Evolutionary conservation across 2,797 vertebrate genomes (phyloP).

Genomic region (Phyllotis vaccarum): DNA sequence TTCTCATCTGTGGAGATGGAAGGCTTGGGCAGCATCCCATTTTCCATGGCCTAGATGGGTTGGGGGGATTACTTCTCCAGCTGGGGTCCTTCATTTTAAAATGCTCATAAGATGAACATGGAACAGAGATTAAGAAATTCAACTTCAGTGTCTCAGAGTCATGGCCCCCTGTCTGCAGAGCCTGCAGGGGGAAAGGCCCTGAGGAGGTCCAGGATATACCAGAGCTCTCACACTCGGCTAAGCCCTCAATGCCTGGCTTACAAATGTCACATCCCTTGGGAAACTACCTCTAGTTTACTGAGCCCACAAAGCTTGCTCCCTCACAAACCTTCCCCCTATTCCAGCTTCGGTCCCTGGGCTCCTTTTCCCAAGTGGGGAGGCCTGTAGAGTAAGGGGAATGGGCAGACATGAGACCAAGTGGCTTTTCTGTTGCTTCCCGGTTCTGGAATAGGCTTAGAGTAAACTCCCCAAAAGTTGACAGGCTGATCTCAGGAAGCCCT

Average conservation of each 20-base stretch:
- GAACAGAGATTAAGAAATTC: neutral
- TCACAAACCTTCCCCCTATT: neutral
- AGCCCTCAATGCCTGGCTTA: neutral
- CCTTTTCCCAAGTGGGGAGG: neutral
- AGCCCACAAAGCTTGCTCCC: neutral
- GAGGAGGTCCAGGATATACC: neutral
- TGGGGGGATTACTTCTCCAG: conserved; percentile 45
- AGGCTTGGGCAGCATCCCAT: neutral
- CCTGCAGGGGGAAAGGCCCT: neutral
- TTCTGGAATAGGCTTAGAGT: neutral
- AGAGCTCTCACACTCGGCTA: neutral
- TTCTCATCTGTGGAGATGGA: neutral
- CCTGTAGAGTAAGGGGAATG: neutral
- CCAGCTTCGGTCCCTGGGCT: no score
- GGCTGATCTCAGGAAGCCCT: neutral
- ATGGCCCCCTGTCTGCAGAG: neutral
- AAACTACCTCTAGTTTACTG: neutral
- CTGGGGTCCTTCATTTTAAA: conserved; percentile 54
- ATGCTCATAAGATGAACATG: neutral
- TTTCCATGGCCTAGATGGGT: neutral
- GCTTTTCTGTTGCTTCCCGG: neutral
- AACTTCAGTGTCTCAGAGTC: neutral
- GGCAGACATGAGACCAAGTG: neutral
- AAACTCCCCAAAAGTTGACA: no score
- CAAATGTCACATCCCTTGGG: neutral